Base-by-base conservation (phyloP, 1,140 invertebrate genomes). In the Cheumatopsyche charites region DNA sequence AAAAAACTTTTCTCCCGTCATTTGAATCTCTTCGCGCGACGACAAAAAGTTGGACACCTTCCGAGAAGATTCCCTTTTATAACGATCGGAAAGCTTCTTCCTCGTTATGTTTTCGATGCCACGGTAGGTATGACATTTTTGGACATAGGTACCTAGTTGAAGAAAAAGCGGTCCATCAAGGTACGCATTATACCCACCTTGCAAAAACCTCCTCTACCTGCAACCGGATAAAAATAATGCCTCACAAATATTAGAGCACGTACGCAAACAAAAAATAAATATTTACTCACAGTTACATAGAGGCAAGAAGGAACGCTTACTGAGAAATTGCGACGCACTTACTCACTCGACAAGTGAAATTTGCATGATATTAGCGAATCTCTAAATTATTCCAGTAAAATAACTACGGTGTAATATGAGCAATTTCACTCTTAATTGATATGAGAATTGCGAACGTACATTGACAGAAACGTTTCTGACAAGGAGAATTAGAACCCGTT, bases 91-190 rank as follows among this genome's bases (percentile, higher is more conserved):
- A n/a, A n/a, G n/a, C n/a, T n/a, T 47, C 2, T 15, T 47, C 43
- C 13, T 47, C 43, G 43, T 12, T 3, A 47, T 47, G 25, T 58
- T 58, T 58, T 23, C 55, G 21, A 23, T 58, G 21, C 25, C 29
- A 25, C 23, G 23, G 4, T 12, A 12, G 4, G 55, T 58, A 58
- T 58, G 55, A 58, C 55, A 58, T 21, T 58, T 58, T 26, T 23
- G 55, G 55, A 58, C 21, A 63, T 13, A 42, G 15, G 62, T 63
- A 42, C 29, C 19, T 5, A 1, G 62, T n/a, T n/a, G 29, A 63
- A 43, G 42, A 71, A 73, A 73, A 73, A 69, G 68, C 68, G 72
- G 72, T 65, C 66, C 71, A 73, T 73, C 71, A 68, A 73, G 66
- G 68, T 68, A 55, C 55, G 67, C n/a, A n/a, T n/a, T n/a, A n/a